Evolutionary conservation across 2,797 vertebrate genomes (phyloP).

Genomic region (Onychomys leucogaster): DNA sequence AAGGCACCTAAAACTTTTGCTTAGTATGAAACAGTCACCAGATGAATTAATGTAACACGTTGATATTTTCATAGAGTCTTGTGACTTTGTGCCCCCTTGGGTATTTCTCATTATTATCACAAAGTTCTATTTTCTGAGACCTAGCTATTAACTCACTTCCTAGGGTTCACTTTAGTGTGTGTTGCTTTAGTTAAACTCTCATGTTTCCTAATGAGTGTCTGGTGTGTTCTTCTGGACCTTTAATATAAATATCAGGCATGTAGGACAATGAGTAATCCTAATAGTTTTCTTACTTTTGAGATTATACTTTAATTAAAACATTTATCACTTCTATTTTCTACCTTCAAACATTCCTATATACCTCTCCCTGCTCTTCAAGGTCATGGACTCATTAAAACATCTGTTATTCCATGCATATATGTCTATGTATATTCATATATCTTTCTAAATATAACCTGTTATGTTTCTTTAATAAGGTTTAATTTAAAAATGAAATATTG

Average conservation of each 20-base stretch:
- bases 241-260: neutral
- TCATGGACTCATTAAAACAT: too few relatives aligned
- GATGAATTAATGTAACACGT: neutral
- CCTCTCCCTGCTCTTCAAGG: too few relatives aligned
- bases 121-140: neutral
- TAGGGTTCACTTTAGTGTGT: neutral
- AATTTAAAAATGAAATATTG: neutral
- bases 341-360: too few relatives aligned
- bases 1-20: neutral
- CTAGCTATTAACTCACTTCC: neutral
- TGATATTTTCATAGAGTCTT: neutral
- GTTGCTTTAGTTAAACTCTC: neutral
- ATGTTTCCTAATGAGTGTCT: neutral
- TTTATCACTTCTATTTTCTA: too few relatives aligned
- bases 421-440: too few relatives aligned
- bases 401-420: too few relatives aligned
- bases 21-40: neutral
- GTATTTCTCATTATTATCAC: neutral
- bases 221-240: neutral
- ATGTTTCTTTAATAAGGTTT: too few relatives aligned
- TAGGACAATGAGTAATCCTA: neutral
- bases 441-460: too few relatives aligned
- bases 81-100: neutral
- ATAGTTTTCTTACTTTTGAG: neutral
- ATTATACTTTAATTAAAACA: too few relatives aligned